phyloP scores from a whole-genome alignment of 2,113 vertebrate species.

The Regulus satrapa region DNA sequence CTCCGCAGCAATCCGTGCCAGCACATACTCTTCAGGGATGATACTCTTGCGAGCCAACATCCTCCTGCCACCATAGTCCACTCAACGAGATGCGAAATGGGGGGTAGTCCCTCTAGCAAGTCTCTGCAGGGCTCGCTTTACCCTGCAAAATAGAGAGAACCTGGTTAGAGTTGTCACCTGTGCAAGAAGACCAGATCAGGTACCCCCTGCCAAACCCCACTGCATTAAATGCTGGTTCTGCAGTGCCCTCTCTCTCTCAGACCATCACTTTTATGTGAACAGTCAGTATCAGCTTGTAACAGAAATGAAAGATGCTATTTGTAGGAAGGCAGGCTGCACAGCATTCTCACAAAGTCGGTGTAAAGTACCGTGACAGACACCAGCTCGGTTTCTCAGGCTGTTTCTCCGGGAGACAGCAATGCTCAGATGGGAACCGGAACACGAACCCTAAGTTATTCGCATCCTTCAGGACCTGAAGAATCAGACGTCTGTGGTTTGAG shows the following conservation, averaged over 20 bases:
- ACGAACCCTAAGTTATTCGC: neutral
- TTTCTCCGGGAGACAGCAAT: neutral
- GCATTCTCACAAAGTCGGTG: neutral
- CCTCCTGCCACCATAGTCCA: constrained; percentile 67
- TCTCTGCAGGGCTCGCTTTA: neutral
- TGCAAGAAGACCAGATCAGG: neutral
- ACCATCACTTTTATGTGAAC: neutral
- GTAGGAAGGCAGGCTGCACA: neutral
- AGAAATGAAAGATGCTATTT: neutral
- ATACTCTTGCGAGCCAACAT: constrained; percentile 98
- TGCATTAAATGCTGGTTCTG: neutral
- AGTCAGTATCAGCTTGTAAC: neutral
- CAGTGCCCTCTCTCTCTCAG: neutral
- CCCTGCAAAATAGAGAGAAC: neutral
- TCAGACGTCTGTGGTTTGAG: neutral
- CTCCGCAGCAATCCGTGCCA: constrained; percentile 88
- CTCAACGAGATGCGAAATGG: neutral
- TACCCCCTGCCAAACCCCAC: neutral
- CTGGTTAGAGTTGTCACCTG: neutral
- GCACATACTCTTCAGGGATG: constrained; percentile 94
- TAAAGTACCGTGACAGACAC: neutral
- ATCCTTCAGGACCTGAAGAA: neutral
- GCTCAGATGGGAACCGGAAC: neutral
- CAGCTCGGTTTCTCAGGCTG: neutral
- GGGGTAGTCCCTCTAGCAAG: neutral